These are phyloP conservation scores for Anastatus disparis DNA, from an alignment of 1,140 invertebrate genomes.

Conservation along the genomic window DNA sequence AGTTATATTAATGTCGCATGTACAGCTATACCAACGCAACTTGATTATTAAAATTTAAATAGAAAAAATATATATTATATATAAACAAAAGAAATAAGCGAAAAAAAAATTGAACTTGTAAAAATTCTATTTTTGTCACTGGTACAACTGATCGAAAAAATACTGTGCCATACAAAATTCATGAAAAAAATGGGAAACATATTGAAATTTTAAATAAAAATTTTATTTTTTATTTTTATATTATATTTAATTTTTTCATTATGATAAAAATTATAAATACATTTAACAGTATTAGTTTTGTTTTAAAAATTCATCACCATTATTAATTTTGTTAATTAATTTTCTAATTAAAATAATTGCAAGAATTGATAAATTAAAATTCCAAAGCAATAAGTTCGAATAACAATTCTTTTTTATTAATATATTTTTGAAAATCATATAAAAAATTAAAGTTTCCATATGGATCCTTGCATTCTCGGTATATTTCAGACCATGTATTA, in stretches of 20 bases:
- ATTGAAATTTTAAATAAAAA: slow-evolving; percentile 19
- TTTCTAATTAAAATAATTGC: no score
- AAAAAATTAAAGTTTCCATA: slow-evolving; percentile 7
- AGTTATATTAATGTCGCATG: slow-evolving; percentile 15
- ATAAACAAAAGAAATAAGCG: not conserved
- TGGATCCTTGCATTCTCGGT: not conserved
- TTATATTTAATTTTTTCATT: not conserved
- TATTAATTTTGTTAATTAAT: no score
- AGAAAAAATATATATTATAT: slow-evolving; percentile 16
- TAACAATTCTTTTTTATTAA: not conserved
- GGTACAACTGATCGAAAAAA: slow-evolving; percentile 22
- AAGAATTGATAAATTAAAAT: no score
- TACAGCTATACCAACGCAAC: slow-evolving; percentile 19
- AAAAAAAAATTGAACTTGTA: slow-evolving; percentile 16
- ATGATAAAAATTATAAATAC: no score
- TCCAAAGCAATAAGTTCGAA: no score
- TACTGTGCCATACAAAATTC: slow-evolving; percentile 19
- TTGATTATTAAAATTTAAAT: slow-evolving; percentile 31
- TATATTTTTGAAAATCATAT: not conserved
- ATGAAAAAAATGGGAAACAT: not conserved
- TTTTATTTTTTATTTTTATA: not conserved
- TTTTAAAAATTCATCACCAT: no score
- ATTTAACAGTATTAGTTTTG: no score
- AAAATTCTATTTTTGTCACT: slow-evolving; percentile 39
- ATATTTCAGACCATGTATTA: not conserved